Conservation (phyloP, 2,797 vertebrate species). For the Coregonus ussuriensis region DNA sequence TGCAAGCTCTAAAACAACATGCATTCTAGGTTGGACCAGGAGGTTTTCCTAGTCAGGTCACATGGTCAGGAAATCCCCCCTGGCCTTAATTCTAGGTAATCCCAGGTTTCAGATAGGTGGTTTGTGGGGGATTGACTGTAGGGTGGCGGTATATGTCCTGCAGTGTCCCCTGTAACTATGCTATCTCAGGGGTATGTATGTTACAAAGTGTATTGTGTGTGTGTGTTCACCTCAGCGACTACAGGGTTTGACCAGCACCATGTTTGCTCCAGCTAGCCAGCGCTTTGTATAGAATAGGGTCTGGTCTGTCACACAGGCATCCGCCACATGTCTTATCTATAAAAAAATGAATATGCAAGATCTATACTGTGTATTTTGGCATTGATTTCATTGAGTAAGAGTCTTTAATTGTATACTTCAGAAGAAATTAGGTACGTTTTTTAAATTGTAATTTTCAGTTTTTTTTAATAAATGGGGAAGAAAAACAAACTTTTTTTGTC, state of each 20-base stretch:
- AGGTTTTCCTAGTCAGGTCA: not conserved
- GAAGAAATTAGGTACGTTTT: conserved; percentile 78
- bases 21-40: not conserved
- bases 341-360: conserved; percentile 74
- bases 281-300: conserved; percentile 49
- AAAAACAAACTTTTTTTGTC: conserved; percentile 48
- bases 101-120: conserved; percentile 24
- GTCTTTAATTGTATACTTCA: conserved; percentile 71
- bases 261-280: conserved; percentile 31
- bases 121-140: not conserved
- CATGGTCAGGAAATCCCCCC: not conserved
- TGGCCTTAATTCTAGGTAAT: conserved; percentile 20
- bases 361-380: conserved; percentile 83
- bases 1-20: too few species aligned
- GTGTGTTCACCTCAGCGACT: conserved; percentile 41
- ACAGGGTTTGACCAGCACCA: conserved; percentile 36
- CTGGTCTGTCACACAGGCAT: conserved; percentile 47
- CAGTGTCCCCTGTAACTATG: conserved; percentile 1
- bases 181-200: conserved; percentile 15
- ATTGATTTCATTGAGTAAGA: conserved; percentile 74
- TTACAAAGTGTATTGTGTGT: conserved; percentile 16
- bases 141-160: not conserved
- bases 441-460: conserved; percentile 43
- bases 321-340: conserved; percentile 59
- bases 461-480: conserved; percentile 74